Evolutionary conservation across 2,888 invertebrate genomes (phyloP).

Genomic region (Embidobia sp.): DNA sequence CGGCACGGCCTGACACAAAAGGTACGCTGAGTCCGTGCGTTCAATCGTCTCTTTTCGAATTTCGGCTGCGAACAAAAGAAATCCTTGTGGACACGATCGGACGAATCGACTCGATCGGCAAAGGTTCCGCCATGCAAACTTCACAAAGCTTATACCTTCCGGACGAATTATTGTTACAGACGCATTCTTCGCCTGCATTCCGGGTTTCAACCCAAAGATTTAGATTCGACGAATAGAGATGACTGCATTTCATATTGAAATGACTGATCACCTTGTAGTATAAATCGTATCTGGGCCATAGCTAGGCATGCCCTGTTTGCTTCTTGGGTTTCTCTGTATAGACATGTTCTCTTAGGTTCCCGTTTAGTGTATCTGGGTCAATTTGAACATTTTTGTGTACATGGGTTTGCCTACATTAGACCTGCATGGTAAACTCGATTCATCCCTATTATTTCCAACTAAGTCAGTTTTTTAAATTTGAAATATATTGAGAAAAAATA

Average conservation of each 20-base stretch:
- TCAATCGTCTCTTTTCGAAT: constrained; percentile 44
- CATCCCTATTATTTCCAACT: no score
- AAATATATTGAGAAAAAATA: no score
- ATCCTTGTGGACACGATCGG: constrained; percentile 23
- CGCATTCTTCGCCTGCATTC: constrained; percentile 15
- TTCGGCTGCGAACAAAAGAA: constrained; percentile 44
- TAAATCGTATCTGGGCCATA: no score
- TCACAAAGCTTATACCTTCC: constrained; percentile 26
- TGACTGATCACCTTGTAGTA: no score
- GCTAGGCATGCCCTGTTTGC: no score
- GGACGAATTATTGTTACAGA: constrained; percentile 33
- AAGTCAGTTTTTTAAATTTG: no score
- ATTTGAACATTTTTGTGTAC: not conserved
- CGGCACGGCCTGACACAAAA: constrained; percentile 40
- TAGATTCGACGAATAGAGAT: constrained; percentile 5
- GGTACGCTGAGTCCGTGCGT: constrained; percentile 3
- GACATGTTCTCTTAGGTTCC: no score
- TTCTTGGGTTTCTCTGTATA: no score
- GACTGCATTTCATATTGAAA: constrained; percentile 7
- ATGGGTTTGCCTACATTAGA: no score
- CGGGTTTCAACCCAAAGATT: constrained; percentile 4
- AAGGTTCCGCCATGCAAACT: constrained; percentile 6
- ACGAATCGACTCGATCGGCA: constrained; percentile 22
- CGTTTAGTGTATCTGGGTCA: no score
- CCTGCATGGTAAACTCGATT: no score